phyloP scores from a whole-genome alignment of 2,113 vertebrate genomes.

The Neopipo cinnamomea region DNA sequence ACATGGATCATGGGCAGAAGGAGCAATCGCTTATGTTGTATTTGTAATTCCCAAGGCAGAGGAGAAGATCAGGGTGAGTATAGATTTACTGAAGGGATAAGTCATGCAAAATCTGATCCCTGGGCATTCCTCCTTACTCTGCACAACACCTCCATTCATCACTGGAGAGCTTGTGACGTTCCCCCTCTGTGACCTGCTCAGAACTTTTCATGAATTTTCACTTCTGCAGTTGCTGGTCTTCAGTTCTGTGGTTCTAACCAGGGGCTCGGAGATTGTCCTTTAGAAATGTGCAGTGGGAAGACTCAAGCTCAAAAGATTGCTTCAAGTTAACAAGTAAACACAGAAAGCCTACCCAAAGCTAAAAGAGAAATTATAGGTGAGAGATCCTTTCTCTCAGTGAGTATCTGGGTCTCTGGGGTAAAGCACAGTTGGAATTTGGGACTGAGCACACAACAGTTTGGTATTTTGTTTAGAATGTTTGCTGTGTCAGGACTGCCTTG shows the following conservation, averaged over 20 bases:
- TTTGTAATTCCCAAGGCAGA: constrained; percentile 1
- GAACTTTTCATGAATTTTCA: not conserved
- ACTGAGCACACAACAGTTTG: not conserved
- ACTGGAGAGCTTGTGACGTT: not conserved
- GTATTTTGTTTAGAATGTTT: not conserved
- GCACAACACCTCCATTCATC: constrained; percentile 50
- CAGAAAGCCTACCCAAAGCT: not conserved
- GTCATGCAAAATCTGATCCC: constrained; percentile 57
- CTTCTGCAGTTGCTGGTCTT: not conserved
- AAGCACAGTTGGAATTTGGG: not conserved
- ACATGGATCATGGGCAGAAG: not conserved
- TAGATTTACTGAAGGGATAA: constrained; percentile 53
- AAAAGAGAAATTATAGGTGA: not conserved
- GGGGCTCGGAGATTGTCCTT: not conserved
- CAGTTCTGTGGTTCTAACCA: not conserved
- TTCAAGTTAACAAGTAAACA: not conserved
- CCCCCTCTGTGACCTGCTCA: not conserved
- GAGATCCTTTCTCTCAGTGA: not conserved
- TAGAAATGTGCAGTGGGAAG: not conserved
- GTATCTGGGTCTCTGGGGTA: not conserved
- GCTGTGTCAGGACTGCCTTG: not conserved
- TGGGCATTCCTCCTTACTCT: constrained; percentile 1
- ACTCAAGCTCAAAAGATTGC: not conserved
- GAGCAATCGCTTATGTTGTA: not conserved
- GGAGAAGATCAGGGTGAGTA: constrained; percentile 41